phyloP scores from a whole-genome alignment of 64 coral and sea anemone species.

The Exaiptasia diaphana region DNA sequence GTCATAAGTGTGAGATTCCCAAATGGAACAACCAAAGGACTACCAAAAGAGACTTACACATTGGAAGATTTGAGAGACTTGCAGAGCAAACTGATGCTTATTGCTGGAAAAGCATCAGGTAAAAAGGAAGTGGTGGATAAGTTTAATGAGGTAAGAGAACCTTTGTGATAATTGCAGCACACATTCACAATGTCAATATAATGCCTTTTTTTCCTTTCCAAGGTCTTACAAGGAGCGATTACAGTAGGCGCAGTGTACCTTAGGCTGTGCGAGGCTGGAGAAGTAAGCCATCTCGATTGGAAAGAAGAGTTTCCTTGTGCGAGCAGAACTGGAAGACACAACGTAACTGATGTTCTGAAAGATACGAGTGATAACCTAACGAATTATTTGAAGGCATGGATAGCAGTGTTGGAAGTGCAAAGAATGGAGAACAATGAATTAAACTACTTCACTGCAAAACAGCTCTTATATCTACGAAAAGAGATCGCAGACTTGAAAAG shows the following conservation, averaged over 20 bases:
- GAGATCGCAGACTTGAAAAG: slow-evolving; percentile 36
- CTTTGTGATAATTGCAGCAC: not conserved
- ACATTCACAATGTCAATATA: not conserved
- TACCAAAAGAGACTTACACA: slow-evolving; percentile 3
- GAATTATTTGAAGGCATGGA: slow-evolving; percentile 52
- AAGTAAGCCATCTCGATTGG: slow-evolving; percentile 74
- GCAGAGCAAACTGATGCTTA: slow-evolving; percentile 83
- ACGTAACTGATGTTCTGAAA: not conserved
- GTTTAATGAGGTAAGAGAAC: slow-evolving; percentile 10
- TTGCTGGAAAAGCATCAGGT: slow-evolving; percentile 40
- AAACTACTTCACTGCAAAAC: slow-evolving; percentile 67
- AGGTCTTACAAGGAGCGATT: slow-evolving; percentile 55
- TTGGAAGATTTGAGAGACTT: slow-evolving; percentile 62
- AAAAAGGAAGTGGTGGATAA: slow-evolving; percentile 34
- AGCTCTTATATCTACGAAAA: slow-evolving; percentile 49
- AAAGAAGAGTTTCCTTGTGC: slow-evolving; percentile 33
- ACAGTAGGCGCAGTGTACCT: slow-evolving; percentile 56
- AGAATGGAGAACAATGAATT: slow-evolving; percentile 40
- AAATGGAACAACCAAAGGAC: not conserved
- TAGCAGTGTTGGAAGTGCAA: slow-evolving; percentile 41
- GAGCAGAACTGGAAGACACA: not conserved
- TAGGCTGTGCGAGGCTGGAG: slow-evolving; percentile 56
- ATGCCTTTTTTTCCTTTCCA: not conserved
- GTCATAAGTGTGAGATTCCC: slow-evolving; percentile 6
- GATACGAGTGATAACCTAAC: slow-evolving; percentile 21